Percentiles rank a stretch among this genome's conserved stretches.
Evolutionary conservation across 1,140 invertebrate species (phyloP).

Genomic region (Nasonia giraulti): DNA sequence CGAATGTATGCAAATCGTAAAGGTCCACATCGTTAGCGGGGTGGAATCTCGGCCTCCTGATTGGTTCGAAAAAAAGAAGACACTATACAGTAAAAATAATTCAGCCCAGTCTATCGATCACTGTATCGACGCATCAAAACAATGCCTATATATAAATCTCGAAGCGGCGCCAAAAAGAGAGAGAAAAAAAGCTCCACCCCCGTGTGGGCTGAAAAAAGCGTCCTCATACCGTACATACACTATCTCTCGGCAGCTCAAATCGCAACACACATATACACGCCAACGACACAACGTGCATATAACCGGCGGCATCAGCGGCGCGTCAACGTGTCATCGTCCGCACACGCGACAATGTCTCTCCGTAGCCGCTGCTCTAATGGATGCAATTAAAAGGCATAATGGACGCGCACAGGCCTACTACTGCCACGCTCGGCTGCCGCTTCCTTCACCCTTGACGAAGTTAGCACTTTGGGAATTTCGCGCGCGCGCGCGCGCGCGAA

Average conservation of each 20-base stretch:
- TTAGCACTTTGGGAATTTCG: conserved; percentile 7
- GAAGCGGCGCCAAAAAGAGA: background rate
- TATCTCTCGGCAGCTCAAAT: too few species aligned
- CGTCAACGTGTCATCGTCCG: conserved; percentile 23
- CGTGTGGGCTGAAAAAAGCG: too few species aligned
- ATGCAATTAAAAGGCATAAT: conserved; percentile 66
- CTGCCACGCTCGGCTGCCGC: background rate
- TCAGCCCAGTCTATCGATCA: too few species aligned
- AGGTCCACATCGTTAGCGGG: too few species aligned
- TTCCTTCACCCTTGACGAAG: background rate
- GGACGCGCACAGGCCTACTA: conserved; percentile 12
- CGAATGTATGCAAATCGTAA: too few species aligned
- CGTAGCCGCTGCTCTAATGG: conserved; percentile 54
- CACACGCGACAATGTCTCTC: background rate
- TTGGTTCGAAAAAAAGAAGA: too few species aligned
- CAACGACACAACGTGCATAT: background rate
- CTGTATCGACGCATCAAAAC: background rate
- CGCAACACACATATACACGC: too few species aligned
- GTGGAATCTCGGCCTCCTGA: too few species aligned
- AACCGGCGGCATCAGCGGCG: too few species aligned
- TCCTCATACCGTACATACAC: too few species aligned
- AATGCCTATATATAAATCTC: background rate
- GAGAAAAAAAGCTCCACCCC: too few species aligned
- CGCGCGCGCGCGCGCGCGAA: background rate
- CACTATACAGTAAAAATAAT: too few species aligned